Evolutionary conservation across 2,113 vertebrate genomes (phyloP).

Genomic region (Platichthys stellatus): DNA sequence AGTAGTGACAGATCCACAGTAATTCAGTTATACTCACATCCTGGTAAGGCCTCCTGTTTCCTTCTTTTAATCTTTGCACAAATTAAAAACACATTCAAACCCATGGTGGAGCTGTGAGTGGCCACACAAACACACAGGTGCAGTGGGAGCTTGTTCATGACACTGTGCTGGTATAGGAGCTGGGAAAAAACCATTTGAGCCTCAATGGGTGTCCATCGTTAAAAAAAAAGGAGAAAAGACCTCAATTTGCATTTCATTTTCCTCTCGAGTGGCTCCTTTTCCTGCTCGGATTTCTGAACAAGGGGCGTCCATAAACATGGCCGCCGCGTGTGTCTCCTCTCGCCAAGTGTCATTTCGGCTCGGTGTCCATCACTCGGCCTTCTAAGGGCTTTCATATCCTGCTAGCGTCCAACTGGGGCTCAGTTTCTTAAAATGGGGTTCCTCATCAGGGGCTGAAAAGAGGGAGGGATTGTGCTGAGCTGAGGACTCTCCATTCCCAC

Average conservation of each 20-base stretch:
- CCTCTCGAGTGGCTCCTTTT: constrained; percentile 64
- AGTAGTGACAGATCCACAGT: constrained; percentile 44
- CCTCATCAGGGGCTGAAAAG: constrained; percentile 99
- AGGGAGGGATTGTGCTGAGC: constrained; percentile 97
- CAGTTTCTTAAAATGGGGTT: constrained; percentile 99
- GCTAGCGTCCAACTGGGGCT: constrained; percentile 87
- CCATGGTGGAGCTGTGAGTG: constrained; percentile 35
- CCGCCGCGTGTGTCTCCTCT: constrained; percentile 58
- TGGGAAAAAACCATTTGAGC: constrained; percentile 32
- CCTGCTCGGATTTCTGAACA: constrained; percentile 63
- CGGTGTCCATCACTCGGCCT: constrained; percentile 65
- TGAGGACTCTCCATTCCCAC: constrained; percentile 86
- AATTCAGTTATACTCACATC: constrained; percentile 35
- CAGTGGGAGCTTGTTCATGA: constrained; percentile 43
- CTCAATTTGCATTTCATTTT: constrained; percentile 69
- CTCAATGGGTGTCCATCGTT: constrained; percentile 45
- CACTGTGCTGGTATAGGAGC: constrained; percentile 17
- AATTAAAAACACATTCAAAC: constrained; percentile 16
- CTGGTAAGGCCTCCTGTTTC: background rate
- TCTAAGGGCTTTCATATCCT: constrained; percentile 68
- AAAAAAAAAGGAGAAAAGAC: constrained; percentile 14
- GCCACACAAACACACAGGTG: constrained; percentile 54
- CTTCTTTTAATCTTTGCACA: constrained; percentile 4
- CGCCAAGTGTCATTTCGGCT: constrained; percentile 63
- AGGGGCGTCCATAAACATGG: constrained; percentile 67